Evolutionary conservation across 2,113 vertebrate species (phyloP).

Genomic region (Campylomormyrus tamandua): DNA sequence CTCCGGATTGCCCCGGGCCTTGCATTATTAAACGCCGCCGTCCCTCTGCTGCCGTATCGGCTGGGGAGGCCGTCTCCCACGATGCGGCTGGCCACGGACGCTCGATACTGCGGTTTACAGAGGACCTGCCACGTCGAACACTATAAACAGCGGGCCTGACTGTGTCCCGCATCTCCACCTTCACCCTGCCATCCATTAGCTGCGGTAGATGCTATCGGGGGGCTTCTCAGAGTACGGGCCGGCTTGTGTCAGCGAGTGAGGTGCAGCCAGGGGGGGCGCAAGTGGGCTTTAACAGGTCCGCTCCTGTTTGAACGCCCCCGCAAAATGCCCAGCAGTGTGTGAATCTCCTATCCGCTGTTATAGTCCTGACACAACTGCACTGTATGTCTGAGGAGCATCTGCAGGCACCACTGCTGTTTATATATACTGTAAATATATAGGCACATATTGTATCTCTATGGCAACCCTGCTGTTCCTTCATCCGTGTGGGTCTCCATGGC

Average conservation of each 20-base stretch:
- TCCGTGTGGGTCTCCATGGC: background rate
- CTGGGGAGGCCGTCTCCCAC: background rate
- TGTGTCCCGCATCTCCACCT: background rate
- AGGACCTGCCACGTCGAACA: conserved; percentile 18
- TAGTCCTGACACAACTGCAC: background rate
- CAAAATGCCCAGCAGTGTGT: background rate
- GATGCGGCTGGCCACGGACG: background rate
- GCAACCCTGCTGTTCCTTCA: background rate
- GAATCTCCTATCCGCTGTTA: background rate
- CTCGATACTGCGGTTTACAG: conserved; percentile 26
- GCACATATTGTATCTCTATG: background rate
- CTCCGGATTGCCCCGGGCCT: background rate
- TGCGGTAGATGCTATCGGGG: conserved; percentile 25
- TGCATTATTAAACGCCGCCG: conserved; percentile 8
- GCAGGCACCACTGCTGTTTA: background rate
- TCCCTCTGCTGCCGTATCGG: background rate
- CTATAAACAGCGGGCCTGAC: background rate
- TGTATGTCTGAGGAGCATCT: background rate
- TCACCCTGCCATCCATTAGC: background rate
- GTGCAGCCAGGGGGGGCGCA: background rate
- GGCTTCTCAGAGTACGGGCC: background rate
- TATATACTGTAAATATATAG: background rate
- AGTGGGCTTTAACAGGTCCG: background rate
- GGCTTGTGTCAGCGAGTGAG: background rate
- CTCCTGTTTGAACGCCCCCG: background rate